Conservation (phyloP, 2,888 invertebrate species). For the Gandaritis pyraliata region DNA sequence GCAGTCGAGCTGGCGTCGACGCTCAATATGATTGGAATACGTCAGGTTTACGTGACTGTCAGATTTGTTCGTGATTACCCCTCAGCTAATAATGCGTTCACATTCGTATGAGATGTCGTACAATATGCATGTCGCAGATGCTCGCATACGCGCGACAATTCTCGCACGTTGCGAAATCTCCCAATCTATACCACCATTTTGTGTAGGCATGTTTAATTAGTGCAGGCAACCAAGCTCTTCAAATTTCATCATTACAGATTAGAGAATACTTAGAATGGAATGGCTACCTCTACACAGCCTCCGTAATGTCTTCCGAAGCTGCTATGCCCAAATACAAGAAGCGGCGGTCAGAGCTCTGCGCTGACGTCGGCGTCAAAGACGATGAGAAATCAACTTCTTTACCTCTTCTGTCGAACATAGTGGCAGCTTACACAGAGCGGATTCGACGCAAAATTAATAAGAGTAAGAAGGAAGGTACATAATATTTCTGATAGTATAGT, state of each 20-base stretch:
- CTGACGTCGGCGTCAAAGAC: constrained; percentile 80
- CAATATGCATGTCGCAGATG: too few relatives aligned
- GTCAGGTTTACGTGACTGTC: too few relatives aligned
- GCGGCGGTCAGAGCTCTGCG: constrained; percentile 61
- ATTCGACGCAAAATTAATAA: constrained; percentile 74
- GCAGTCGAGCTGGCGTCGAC: too few relatives aligned
- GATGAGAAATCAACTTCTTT: constrained; percentile 78
- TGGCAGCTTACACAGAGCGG: constrained; percentile 81
- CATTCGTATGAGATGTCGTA: too few relatives aligned
- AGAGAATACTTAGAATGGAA: constrained; percentile 89
- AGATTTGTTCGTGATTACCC: too few relatives aligned
- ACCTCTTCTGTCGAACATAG: constrained; percentile 80
- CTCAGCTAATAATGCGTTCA: too few relatives aligned
- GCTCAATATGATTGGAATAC: too few relatives aligned
- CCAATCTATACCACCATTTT: too few relatives aligned
- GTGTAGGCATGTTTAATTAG: too few relatives aligned
- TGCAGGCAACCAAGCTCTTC: too few relatives aligned
- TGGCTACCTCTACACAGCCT: constrained; percentile 86
- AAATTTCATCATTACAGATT: constrained; percentile 15
- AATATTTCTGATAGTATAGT: neutral
- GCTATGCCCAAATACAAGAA: constrained; percentile 61
- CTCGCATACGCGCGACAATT: too few relatives aligned
- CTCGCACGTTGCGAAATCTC: too few relatives aligned
- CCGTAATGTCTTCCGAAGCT: constrained; percentile 81
- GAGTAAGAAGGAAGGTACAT: constrained; percentile 52